A percentile compares a stretch with the other conserved stretches of the same genome.
phyloP scores from a whole-genome alignment of 2,888 invertebrate species.

The Eupithecia inturbata region DNA sequence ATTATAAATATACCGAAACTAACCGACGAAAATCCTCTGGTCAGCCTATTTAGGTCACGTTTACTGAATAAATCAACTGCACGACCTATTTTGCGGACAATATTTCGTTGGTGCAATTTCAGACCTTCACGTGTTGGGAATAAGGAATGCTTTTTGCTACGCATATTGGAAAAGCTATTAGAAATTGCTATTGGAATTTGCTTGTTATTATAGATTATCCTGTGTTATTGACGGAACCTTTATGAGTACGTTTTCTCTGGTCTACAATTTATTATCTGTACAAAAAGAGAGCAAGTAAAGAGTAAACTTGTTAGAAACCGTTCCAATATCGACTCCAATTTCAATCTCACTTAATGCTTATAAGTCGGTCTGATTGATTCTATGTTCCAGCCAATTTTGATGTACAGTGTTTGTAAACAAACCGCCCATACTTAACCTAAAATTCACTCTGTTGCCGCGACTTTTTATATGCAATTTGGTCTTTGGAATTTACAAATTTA shows the following conservation, averaged over 20 bases:
- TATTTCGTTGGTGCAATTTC: constrained; percentile 44
- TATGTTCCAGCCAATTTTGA: too few relatives aligned
- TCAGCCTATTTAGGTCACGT: constrained; percentile 55
- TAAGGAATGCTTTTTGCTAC: constrained; percentile 15
- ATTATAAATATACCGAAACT: not conserved
- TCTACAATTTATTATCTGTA: not conserved
- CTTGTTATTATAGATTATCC: not conserved
- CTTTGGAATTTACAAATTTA: too few relatives aligned
- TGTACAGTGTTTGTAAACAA: too few relatives aligned
- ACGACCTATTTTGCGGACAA: constrained; percentile 55
- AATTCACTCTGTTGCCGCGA: too few relatives aligned
- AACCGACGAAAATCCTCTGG: constrained; percentile 38
- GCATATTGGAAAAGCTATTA: not conserved
- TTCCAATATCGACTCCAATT: not conserved
- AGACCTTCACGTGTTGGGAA: constrained; percentile 20
- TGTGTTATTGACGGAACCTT: not conserved
- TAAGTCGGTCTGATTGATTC: not conserved
- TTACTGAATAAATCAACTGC: constrained; percentile 47
- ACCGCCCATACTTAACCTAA: too few relatives aligned
- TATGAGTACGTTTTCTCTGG: not conserved
- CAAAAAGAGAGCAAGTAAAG: not conserved
- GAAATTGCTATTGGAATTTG: not conserved
- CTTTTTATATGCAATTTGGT: too few relatives aligned
- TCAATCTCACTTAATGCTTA: not conserved
- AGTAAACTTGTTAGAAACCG: not conserved